Base-by-base conservation (phyloP, 2,888 invertebrate genomes). In the Platycnemis pennipes region DNA sequence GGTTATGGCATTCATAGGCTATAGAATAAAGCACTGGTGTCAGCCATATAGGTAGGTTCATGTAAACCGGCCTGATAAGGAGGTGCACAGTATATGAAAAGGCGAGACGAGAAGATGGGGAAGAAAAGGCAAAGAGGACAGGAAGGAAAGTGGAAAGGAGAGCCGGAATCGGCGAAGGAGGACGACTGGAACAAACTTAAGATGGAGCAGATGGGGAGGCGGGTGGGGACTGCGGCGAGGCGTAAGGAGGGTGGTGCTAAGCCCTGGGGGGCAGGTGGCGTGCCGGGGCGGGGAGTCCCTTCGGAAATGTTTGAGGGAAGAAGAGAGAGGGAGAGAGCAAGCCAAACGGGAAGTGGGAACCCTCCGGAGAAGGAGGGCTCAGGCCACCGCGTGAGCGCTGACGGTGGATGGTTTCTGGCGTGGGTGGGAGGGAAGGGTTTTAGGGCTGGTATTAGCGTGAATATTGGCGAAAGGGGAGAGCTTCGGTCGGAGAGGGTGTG, bases 1-100 rank as follows among this genome's bases (percentile, higher is more conserved):
- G n/a, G n/a, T n/a, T n/a, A n/a, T n/a, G n/a, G 42, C 86, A 86
- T 86, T 86, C n/a, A n/a, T 86, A 44, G 86, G 86, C 37, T 86
- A 86, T 86, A 42, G 37, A 86, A 86, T 86, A 42, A 37, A 86
- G 86, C n/a, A 19, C 42, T 42, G 5, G 44, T 22, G 87, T 44
- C 87, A 45, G 87, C 45, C 87, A 45, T 26, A n/a, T n/a, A n/a
- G n/a, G n/a, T n/a, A n/a, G n/a, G n/a, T n/a, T n/a, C n/a, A n/a
- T n/a, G n/a, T n/a, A n/a, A n/a, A n/a, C n/a, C n/a, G n/a, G n/a
- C n/a, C n/a, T n/a, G n/a, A n/a, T n/a, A n/a, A n/a, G n/a, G n/a
- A n/a, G n/a, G n/a, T n/a, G n/a, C n/a, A n/a, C n/a, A n/a, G n/a
- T n/a, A n/a, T n/a, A n/a, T n/a, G n/a, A n/a, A n/a, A n/a, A 3